Base-by-base conservation (phyloP, 2,888 invertebrate genomes). In the Anthophora plumipes region DNA sequence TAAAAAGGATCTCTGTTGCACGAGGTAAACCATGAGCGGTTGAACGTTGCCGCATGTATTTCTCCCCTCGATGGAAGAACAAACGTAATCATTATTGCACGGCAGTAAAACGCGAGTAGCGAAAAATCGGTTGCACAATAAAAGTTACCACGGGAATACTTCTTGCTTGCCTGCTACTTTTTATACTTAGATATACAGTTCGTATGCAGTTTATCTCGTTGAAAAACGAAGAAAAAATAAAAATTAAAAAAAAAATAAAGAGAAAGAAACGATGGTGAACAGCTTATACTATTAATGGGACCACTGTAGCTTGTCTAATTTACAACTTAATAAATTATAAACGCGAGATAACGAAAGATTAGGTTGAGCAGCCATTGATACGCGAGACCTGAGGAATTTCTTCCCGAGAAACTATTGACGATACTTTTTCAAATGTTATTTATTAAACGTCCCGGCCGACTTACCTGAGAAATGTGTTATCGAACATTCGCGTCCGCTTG, bases 291-390 rank as follows among this genome's bases (percentile, higher is more conserved):
- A 48, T 70, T 77, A 60, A 59, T 57, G 64, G 59, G 43, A 48
- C 25, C 43, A n/a, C 11, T 48, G 37, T 41, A 22, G 17, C 48
- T 79, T 25, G 31, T 52, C 37, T 67, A 68, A 78, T 78, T 68
- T 80, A 72, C 57, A 55, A 31, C 31, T 50, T 68, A 63, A 72
- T 78, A 73, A 80, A 78, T 68, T 50, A 43, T 20, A 57, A 43
- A n/a, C 17, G 25, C 25, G 11, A n/a, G 50, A 50, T 67, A 63
- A 80, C 63, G 43, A 39, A 5, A 8, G 17, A 61, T 50, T 55
- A 8, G 22, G n/a, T 4, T 12, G 52, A 57, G 20, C 22, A 52
- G 41, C 22, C 54, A 20, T 9, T 11, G 20, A 17, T 20, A 22
- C 46, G 48, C 8, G 12, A 50, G n/a, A n/a, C 20, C 11, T 12